Conservation (phyloP, 2,888 invertebrate genomes). For the Epiblema foenella region DNA sequence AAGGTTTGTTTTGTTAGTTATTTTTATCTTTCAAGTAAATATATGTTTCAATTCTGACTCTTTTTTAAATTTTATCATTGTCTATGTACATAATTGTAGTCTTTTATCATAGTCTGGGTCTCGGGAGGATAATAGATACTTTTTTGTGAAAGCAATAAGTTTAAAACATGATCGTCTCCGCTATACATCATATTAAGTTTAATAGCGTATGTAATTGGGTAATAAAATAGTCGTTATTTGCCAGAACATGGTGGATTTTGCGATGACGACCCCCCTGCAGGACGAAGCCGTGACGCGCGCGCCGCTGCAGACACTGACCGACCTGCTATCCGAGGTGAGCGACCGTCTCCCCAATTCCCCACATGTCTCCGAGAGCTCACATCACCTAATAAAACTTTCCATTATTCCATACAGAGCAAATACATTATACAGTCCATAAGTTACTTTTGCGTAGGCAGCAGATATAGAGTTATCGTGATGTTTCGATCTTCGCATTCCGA, state of each 20-base stretch:
- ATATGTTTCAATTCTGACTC: too few relatives aligned
- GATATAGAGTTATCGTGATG: slow-evolving; percentile 39
- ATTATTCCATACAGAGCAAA: slow-evolving; percentile 24
- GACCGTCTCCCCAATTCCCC: slow-evolving; percentile 19
- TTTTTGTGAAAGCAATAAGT: neutral
- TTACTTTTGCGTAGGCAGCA: slow-evolving; percentile 32
- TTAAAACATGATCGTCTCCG: neutral
- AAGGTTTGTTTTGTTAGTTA: slow-evolving; percentile 81
- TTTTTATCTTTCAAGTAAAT: slow-evolving; percentile 31
- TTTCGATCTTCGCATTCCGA: slow-evolving; percentile 32
- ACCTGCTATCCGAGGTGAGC: slow-evolving; percentile 86
- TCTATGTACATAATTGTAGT: too few relatives aligned
- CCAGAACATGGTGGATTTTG: slow-evolving; percentile 90
- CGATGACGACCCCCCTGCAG: slow-evolving; percentile 90
- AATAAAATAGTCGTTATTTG: slow-evolving; percentile 53
- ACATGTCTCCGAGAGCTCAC: slow-evolving; percentile 1
- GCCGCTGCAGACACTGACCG: slow-evolving; percentile 89
- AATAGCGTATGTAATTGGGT: neutral
- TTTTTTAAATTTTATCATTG: too few relatives aligned
- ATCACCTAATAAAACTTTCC: slow-evolving; percentile 29
- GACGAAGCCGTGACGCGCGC: slow-evolving; percentile 90
- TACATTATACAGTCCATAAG: slow-evolving; percentile 26
- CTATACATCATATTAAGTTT: neutral
- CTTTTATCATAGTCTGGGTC: neutral
- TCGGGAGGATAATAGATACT: too few relatives aligned